Evolutionary conservation across 2,888 invertebrate species (phyloP).

Genomic region (Atrina japonica): DNA sequence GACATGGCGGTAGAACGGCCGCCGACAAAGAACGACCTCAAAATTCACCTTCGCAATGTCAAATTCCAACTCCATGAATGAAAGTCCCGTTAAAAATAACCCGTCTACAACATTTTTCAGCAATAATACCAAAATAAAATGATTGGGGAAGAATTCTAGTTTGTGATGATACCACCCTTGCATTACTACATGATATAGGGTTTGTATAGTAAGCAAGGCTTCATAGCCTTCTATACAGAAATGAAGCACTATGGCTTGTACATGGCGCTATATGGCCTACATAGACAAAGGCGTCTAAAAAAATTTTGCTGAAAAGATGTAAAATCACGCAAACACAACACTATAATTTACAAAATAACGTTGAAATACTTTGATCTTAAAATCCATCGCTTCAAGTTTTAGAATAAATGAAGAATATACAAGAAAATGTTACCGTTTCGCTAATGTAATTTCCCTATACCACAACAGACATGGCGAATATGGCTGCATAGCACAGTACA

Average conservation of each 20-base stretch:
- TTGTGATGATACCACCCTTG: conserved; percentile 56
- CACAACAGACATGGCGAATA: conserved; percentile 44
- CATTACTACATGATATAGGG: conserved; percentile 59
- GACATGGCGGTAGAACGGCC: conserved; percentile 58
- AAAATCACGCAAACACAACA: not conserved
- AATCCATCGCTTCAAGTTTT: not conserved
- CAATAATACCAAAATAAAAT: conserved; percentile 39
- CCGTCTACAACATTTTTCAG: conserved; percentile 36
- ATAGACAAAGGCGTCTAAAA: conserved; percentile 34
- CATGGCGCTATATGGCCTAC: conserved; percentile 38
- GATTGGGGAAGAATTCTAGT: conserved; percentile 48
- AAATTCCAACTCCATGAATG: conserved; percentile 74
- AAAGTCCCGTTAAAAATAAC: conserved; percentile 75
- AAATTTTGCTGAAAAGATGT: not conserved
- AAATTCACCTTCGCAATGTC: conserved; percentile 72
- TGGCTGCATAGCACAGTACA: conserved; percentile 6
- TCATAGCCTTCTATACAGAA: conserved; percentile 25
- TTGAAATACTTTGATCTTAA: no score
- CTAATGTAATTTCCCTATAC: conserved; percentile 6
- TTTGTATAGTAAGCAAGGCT: conserved; percentile 47
- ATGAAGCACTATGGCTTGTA: conserved; percentile 35
- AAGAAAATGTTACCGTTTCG: conserved; percentile 7
- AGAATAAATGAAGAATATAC: not conserved
- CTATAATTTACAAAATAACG: no score
- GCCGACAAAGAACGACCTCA: conserved; percentile 73